Evolutionary conservation across 2,113 vertebrate species (phyloP), one percentile per base, ranked within the genome.

Genomic region (Pogonocichla stellata): DNA sequence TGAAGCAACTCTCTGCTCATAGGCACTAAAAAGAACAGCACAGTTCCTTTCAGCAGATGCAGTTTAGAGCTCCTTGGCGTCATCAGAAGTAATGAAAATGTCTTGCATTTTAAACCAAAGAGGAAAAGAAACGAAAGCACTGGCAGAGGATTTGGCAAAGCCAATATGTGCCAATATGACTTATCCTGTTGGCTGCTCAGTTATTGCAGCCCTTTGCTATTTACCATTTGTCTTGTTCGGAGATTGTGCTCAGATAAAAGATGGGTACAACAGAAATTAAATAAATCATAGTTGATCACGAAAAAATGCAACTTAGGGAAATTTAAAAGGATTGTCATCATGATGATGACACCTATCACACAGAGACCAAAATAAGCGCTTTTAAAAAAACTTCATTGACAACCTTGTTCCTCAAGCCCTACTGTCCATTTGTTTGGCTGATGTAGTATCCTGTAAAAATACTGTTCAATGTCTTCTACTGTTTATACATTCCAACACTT

Each of bases 1-100:
- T 80, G 85, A 94, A 92, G 83, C 85, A 88, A 67, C 94, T 95
- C 81, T 84, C 67, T 90, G 69, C 92, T 96, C 95, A 72, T 38
- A 93, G 81, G 66, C 65, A 80, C 69, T 79, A 87, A 43, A 33
- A 65, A 86, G 79, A 95, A 29, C 90, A 80, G 43, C 88, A 78
- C 95, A 81, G 96, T 86, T 87, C 31, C 69, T 45, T 73, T 77
- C 66, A 82, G n/a, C 16, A 95, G 82, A 54, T 93, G 82, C 47
- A 73, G 47, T 95, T 95, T 62, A 84, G 93, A 88, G 53, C 70
- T 92, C 47, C 50, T 92, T 38, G 51, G 70, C 84, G 92, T 95
- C 89, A 92, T 62, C 71, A 64, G 86, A 86, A 97, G 66, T 80
- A 90, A 94, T 74, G 66, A 80, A 82, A 82, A 45, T 45, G 9